These are phyloP conservation scores for Acanthoscelides obtectus DNA, from an alignment of 2,888 invertebrate genomes.

Conservation along the genomic window DNA sequence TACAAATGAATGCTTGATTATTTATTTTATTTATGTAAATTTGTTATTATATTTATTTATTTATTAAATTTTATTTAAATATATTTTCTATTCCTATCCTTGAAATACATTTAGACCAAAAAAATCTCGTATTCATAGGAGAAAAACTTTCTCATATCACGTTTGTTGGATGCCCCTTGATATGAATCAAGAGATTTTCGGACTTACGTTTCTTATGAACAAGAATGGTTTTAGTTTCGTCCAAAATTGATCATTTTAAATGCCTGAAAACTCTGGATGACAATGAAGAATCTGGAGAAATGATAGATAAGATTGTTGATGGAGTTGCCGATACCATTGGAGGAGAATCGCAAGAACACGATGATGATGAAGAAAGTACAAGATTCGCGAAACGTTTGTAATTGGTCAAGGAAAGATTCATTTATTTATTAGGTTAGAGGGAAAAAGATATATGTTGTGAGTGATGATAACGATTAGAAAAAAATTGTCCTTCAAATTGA, in stretches of 20 bases:
- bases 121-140: slow-evolving; percentile 7
- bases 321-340: slow-evolving; percentile 49
- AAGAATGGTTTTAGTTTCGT: no score
- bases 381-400: neutral
- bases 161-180: no score
- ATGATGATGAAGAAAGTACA: slow-evolving; percentile 28
- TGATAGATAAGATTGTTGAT: slow-evolving; percentile 50
- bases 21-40: neutral
- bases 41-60: neutral
- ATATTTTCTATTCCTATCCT: no score
- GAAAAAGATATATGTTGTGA: neutral
- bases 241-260: slow-evolving; percentile 10
- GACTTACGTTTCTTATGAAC: no score
- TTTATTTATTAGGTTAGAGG: neutral
- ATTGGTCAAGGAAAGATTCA: neutral
- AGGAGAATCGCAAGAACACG: slow-evolving; percentile 38
- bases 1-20: neutral
- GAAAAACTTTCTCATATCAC: slow-evolving; percentile 13
- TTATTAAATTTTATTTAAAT: no score
- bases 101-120: no score
- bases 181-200: no score
- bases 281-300: slow-evolving; percentile 30
- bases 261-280: neutral
- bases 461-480: neutral
- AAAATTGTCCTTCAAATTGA: neutral